Percentiles rank a stretch among this genome's conserved stretches.
These are phyloP conservation scores for Danaus plexippus DNA, from an alignment of 1,140 invertebrate species.

Conservation along the genomic window DNA sequence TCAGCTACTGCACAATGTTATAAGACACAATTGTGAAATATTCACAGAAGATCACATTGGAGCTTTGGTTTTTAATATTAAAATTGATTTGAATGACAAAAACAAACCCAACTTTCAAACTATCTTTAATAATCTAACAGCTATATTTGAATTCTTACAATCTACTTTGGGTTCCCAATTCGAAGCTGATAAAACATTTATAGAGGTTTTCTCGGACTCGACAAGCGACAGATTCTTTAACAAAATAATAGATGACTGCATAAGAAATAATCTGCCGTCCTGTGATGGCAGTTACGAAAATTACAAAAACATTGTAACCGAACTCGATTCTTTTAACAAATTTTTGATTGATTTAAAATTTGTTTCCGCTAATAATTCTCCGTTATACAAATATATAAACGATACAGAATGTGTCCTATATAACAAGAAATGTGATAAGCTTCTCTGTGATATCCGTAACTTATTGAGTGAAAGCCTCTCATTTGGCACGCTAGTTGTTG, in stretches of 20 bases:
- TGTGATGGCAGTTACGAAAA: conserved; percentile 52
- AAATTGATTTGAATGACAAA: conserved; percentile 46
- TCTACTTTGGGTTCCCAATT: conserved; percentile 52
- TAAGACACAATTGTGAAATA: conserved; percentile 60
- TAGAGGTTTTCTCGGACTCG: conserved; percentile 47
- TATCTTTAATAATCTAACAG: conserved; percentile 60
- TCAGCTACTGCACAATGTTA: conserved; percentile 49
- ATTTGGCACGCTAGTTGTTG: conserved; percentile 44
- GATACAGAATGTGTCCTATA: conserved; percentile 58
- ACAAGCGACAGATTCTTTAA: conserved; percentile 50
- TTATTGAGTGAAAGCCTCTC: conserved; percentile 51
- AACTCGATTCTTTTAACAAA: conserved; percentile 61
- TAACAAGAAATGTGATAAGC: conserved; percentile 63
- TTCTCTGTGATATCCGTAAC: conserved; percentile 47
- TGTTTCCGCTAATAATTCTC: conserved; percentile 48
- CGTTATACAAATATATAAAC: conserved; percentile 55
- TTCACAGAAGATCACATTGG: conserved; percentile 55
- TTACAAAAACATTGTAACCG: conserved; percentile 55
- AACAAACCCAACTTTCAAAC: conserved; percentile 54
- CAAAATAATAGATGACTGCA: conserved; percentile 59
- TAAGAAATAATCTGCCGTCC: conserved; percentile 49
- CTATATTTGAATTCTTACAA: conserved; percentile 62
- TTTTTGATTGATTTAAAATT: conserved; percentile 64
- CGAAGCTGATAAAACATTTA: conserved; percentile 47
- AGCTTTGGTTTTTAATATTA: conserved; percentile 56